phyloP scores from a whole-genome alignment of 2,888 invertebrate species.

The Phlogophora meticulosa region DNA sequence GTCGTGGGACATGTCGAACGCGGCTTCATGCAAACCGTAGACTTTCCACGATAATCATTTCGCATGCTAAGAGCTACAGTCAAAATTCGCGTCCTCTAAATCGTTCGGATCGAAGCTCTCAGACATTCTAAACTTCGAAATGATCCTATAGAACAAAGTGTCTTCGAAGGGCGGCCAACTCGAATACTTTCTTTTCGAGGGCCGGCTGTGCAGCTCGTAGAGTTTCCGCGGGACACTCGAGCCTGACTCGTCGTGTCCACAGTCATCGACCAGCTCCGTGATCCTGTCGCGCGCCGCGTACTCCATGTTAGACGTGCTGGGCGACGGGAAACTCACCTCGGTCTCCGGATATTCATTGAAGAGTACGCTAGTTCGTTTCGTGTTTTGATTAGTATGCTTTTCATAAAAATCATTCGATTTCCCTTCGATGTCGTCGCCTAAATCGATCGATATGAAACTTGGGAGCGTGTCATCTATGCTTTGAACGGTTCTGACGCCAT shows the following conservation, averaged over 20 bases:
- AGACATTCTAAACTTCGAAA: constrained; percentile 85
- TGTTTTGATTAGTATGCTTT: constrained; percentile 26
- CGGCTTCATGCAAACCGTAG: too few relatives aligned
- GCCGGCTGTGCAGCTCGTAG: constrained; percentile 71
- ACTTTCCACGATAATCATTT: too few relatives aligned
- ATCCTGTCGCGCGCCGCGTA: constrained; percentile 31
- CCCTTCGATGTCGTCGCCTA: constrained; percentile 49
- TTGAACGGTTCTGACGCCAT: constrained; percentile 35
- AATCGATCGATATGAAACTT: constrained; percentile 76
- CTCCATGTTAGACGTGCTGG: constrained; percentile 67
- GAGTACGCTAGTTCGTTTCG: constrained; percentile 48
- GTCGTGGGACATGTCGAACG: too few relatives aligned
- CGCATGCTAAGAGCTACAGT: constrained; percentile 45
- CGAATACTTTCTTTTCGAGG: constrained; percentile 67
- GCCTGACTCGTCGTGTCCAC: constrained; percentile 9
- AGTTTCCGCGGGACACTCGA: constrained; percentile 65
- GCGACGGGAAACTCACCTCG: constrained; percentile 60
- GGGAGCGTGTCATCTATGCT: constrained; percentile 77
- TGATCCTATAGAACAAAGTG: constrained; percentile 82
- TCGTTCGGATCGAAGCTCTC: constrained; percentile 87
- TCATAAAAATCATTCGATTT: constrained; percentile 36
- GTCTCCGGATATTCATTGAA: constrained; percentile 54
- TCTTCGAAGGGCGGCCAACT: constrained; percentile 88
- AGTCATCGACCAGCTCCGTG: constrained; percentile 23
- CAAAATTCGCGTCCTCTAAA: constrained; percentile 70